Evolutionary conservation across 2,888 invertebrate species (phyloP).

Genomic region (Epinotia nisella): DNA sequence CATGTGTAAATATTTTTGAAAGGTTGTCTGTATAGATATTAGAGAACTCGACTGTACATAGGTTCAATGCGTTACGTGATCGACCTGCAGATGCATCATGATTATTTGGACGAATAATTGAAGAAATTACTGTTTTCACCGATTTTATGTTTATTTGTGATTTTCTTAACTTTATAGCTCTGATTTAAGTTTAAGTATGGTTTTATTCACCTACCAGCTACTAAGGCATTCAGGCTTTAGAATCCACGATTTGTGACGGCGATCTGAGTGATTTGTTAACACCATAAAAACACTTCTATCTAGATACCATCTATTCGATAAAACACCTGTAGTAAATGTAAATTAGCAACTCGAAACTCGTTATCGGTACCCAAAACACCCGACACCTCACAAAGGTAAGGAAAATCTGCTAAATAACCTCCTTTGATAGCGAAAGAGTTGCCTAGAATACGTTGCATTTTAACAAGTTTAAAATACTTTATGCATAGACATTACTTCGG

Average conservation of each 20-base stretch:
- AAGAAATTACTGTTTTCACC: too few species aligned
- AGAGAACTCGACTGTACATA: too few species aligned
- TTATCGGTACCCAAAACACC: conserved; percentile 51
- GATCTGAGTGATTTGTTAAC: neutral
- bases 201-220: too few species aligned
- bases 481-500: conserved; percentile 79
- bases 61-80: too few species aligned
- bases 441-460: conserved; percentile 78
- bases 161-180: too few species aligned
- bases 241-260: neutral
- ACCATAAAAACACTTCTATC: neutral
- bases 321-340: conserved; percentile 17
- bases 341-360: conserved; percentile 40
- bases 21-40: too few species aligned
- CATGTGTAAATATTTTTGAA: too few species aligned
- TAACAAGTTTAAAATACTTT: conserved; percentile 83
- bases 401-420: conserved; percentile 66
- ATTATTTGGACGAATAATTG: too few species aligned
- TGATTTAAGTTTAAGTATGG: too few species aligned
- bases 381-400: conserved; percentile 64
- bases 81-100: too few species aligned
- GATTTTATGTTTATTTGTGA: too few species aligned
- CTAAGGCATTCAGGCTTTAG: too few species aligned
- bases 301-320: conserved; percentile 9
- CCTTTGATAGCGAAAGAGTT: conserved; percentile 62